Evolutionary conservation across 1,140 invertebrate species (phyloP).

Genomic region (Magallana angulata): DNA sequence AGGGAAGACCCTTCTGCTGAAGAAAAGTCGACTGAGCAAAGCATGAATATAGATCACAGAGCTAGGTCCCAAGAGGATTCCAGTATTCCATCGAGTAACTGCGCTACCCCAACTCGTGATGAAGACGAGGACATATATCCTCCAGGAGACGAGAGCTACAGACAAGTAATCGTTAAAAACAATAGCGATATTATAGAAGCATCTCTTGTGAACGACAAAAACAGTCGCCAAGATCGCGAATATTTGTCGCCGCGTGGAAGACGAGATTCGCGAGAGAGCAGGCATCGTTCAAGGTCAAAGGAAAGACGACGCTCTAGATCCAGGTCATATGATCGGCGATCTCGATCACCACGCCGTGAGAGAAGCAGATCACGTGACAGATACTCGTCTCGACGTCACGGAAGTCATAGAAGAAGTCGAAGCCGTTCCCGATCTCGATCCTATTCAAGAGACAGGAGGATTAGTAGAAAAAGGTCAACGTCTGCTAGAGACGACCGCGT

Average conservation of each 20-base stretch:
- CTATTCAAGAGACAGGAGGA: not conserved
- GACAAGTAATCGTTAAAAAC: not conserved
- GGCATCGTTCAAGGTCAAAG: not conserved
- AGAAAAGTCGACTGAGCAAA: not conserved
- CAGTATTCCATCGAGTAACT: constrained; percentile 32
- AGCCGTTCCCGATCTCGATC: not conserved
- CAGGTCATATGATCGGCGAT: not conserved
- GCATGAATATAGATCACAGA: not conserved
- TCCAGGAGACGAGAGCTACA: constrained; percentile 35
- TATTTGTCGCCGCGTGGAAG: not conserved
- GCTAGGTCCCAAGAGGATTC: not conserved
- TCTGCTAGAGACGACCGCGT: not conserved
- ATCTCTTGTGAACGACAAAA: not conserved
- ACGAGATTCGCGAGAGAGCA: not conserved
- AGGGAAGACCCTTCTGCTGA: not conserved
- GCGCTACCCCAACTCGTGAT: not conserved
- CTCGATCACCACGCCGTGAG: not conserved
- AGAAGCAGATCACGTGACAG: constrained; percentile 12
- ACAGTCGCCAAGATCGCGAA: not conserved
- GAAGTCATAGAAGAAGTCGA: not conserved
- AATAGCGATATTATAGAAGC: not conserved
- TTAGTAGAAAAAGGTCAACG: not conserved
- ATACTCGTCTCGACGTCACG: not conserved
- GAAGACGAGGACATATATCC: constrained; percentile 33
- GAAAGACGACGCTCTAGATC: not conserved